These are phyloP conservation scores for Ophion slaviceki DNA, from an alignment of 2,888 invertebrate species.

Conservation along the genomic window DNA sequence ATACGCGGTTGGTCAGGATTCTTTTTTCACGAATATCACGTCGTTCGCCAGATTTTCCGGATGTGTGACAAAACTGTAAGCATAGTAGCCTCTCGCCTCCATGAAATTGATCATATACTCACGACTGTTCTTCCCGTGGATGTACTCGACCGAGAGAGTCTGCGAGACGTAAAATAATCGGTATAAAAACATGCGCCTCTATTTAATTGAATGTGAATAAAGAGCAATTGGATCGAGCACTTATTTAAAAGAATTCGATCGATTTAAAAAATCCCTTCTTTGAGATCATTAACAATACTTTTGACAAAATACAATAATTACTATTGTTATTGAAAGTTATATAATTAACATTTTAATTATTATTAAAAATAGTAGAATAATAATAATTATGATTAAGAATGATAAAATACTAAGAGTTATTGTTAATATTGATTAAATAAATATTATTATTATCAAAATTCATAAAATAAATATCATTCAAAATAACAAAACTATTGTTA, in stretches of 20 bases:
- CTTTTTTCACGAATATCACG: conserved; percentile 83
- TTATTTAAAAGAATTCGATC: too few relatives aligned
- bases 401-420: background rate
- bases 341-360: too few relatives aligned
- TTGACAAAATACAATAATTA: too few relatives aligned
- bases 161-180: conserved; percentile 67
- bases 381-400: too few relatives aligned
- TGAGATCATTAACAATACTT: too few relatives aligned
- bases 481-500: background rate
- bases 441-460: too few relatives aligned
- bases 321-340: too few relatives aligned
- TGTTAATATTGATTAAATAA: background rate
- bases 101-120: conserved; percentile 81
- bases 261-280: too few relatives aligned
- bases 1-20: conserved; percentile 2
- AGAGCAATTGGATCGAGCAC: too few relatives aligned
- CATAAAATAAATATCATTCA: background rate
- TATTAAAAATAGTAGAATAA: too few relatives aligned
- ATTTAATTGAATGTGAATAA: too few relatives aligned
- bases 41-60: conserved; percentile 84
- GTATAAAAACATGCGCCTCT: background rate
- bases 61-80: conserved; percentile 81
- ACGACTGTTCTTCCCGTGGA: conserved; percentile 82
- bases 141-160: conserved; percentile 84
- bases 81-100: conserved; percentile 82